These are phyloP conservation scores for Calameuta filiformis DNA, from an alignment of 2,888 invertebrate genomes.

Conservation along the genomic window DNA sequence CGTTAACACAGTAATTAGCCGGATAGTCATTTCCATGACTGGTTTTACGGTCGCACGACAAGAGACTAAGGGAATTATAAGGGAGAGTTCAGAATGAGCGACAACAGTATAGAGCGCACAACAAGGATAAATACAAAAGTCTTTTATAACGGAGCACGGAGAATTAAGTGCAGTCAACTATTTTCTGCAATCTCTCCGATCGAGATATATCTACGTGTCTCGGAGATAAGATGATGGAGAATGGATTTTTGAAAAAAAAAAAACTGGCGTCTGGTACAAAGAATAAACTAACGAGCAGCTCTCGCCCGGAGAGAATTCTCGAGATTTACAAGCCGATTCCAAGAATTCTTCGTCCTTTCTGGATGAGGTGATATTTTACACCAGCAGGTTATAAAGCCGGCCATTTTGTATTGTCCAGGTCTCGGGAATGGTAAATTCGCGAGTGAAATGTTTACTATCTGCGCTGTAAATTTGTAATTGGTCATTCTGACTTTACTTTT, in stretches of 20 bases:
- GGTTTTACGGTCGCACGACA: not conserved
- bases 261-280: not conserved
- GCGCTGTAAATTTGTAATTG: not conserved
- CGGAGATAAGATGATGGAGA: not conserved
- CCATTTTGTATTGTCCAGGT: not conserved
- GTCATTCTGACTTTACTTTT: not conserved
- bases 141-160: not conserved
- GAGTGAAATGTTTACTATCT: not conserved
- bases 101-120: not conserved
- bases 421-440: not conserved
- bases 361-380: not conserved
- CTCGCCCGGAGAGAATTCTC: not conserved
- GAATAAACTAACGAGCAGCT: not conserved
- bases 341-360: not conserved
- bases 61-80: not conserved
- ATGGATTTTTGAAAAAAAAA: not conserved
- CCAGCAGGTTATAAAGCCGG: not conserved
- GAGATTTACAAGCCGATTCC: constrained; percentile 24
- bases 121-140: not conserved
- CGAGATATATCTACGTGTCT: not conserved
- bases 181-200: not conserved
- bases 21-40: not conserved
- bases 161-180: not conserved
- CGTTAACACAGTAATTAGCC: not conserved
- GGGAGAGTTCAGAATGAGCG: not conserved